Percentiles rank a stretch among this genome's conserved stretches.
Conservation (phyloP, 1,140 invertebrate species). For the Telenomus remus region DNA sequence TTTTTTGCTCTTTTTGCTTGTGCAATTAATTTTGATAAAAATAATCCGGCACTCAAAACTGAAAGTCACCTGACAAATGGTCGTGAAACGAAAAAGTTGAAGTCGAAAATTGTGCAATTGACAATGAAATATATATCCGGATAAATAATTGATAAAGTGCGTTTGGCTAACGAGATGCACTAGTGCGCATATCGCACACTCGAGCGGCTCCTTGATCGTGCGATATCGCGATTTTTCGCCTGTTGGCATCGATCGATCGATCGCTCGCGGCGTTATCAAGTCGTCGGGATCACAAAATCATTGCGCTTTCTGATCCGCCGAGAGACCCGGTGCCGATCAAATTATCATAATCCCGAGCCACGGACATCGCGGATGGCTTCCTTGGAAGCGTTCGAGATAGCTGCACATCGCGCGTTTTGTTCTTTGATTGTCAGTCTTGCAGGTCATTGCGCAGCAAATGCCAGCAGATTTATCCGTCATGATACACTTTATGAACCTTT, state of each 20-base stretch:
- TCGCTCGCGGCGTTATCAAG: slow-evolving; percentile 47
- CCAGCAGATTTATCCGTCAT: slow-evolving; percentile 33
- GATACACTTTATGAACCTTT: slow-evolving; percentile 45
- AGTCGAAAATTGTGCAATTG: slow-evolving; percentile 5
- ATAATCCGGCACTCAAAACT: slow-evolving; percentile 1
- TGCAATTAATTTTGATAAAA: neutral
- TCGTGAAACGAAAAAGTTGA: neutral
- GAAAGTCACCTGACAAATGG: slow-evolving; percentile 45
- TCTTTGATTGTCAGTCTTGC: slow-evolving; percentile 50
- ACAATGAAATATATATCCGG: slow-evolving; percentile 46
- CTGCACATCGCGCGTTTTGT: slow-evolving; percentile 43
- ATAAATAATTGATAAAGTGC: slow-evolving; percentile 34
- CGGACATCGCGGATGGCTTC: slow-evolving; percentile 67
- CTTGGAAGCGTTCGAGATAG: slow-evolving; percentile 52
- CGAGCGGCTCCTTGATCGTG: slow-evolving; percentile 27
- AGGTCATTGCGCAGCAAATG: slow-evolving; percentile 46
- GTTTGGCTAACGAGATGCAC: slow-evolving; percentile 51
- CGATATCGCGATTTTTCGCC: slow-evolving; percentile 50
- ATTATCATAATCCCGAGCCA: slow-evolving; percentile 69
- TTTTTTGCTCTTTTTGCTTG: too few species aligned
- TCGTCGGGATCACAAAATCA: slow-evolving; percentile 50
- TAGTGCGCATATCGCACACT: slow-evolving; percentile 51
- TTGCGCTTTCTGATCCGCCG: slow-evolving; percentile 45
- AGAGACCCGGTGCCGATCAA: slow-evolving; percentile 52
- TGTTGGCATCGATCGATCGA: slow-evolving; percentile 54